phyloP scores from a whole-genome alignment of 2,797 vertebrate genomes.

The Botia kubotai region DNA sequence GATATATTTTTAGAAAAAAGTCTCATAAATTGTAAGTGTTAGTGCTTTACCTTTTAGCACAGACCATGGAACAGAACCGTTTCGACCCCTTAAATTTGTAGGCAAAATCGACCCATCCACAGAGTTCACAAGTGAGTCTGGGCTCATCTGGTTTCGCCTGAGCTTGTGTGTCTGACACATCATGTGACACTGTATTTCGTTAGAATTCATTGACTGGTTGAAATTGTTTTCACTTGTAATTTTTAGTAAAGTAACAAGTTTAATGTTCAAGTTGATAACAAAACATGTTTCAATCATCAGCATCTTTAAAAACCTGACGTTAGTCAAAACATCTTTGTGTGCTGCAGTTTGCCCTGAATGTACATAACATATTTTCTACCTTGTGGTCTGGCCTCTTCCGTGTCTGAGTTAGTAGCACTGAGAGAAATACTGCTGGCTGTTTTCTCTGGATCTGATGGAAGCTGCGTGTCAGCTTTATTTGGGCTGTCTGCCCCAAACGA shows the following conservation, averaged over 20 bases:
- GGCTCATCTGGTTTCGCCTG: constrained; percentile 81
- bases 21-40: background rate
- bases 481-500: constrained; percentile 88
- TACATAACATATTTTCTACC: constrained; percentile 70
- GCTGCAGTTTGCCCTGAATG: background rate
- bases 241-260: no score
- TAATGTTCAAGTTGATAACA: no score
- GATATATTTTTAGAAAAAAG: background rate
- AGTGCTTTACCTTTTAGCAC: constrained; percentile 89
- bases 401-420: constrained; percentile 89
- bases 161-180: constrained; percentile 80
- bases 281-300: no score
- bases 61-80: constrained; percentile 95
- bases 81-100: constrained; percentile 98
- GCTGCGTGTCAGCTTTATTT: constrained; percentile 88
- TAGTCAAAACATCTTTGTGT: background rate
- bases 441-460: constrained; percentile 87
- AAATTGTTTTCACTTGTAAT: no score
- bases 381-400: constrained; percentile 87
- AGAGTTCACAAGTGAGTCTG: constrained; percentile 95
- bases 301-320: background rate
- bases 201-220: background rate
- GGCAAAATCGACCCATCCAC: constrained; percentile 93
- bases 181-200: background rate
- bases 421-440: constrained; percentile 78